These are phyloP conservation scores for Melanotaenia parkinsoni DNA, from an alignment of 2,797 vertebrate genomes.

Conservation along the genomic window DNA sequence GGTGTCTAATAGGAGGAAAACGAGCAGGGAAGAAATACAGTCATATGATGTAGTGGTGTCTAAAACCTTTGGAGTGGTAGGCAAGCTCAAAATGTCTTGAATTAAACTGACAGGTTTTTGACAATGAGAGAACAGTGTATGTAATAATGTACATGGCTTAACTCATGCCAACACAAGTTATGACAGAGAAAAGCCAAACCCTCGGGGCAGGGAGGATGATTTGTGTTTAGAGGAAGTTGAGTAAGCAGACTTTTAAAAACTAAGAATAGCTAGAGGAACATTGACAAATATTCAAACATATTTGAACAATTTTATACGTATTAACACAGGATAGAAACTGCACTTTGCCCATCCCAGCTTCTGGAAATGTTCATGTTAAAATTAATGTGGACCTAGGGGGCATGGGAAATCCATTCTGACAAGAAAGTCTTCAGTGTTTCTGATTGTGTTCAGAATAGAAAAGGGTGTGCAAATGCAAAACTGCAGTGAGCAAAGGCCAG, in stretches of 20 bases:
- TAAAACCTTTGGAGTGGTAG: not conserved
- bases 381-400: not conserved
- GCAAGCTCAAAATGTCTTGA: not conserved
- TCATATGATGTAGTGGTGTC: not conserved
- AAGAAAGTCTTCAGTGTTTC: slow-evolving; percentile 21
- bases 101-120: not conserved
- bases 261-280: not conserved
- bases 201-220: too few species aligned
- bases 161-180: too few species aligned
- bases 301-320: not conserved
- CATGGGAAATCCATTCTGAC: slow-evolving; percentile 14
- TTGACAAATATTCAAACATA: not conserved
- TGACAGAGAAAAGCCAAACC: too few species aligned
- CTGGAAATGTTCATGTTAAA: slow-evolving; percentile 7
- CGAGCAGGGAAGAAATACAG: not conserved
- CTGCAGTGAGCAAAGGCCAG: slow-evolving; percentile 43
- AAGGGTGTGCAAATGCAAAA: slow-evolving; percentile 18
- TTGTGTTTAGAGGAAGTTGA: too few species aligned
- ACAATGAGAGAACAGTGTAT: too few species aligned
- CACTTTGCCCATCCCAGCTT: not conserved
- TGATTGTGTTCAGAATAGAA: slow-evolving; percentile 14
- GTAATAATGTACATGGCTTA: too few species aligned
- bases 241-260: not conserved
- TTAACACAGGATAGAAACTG: not conserved
- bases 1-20: not conserved